Evolutionary conservation across 2,888 invertebrate genomes (phyloP).

Genomic region (Conus canariensis): DNA sequence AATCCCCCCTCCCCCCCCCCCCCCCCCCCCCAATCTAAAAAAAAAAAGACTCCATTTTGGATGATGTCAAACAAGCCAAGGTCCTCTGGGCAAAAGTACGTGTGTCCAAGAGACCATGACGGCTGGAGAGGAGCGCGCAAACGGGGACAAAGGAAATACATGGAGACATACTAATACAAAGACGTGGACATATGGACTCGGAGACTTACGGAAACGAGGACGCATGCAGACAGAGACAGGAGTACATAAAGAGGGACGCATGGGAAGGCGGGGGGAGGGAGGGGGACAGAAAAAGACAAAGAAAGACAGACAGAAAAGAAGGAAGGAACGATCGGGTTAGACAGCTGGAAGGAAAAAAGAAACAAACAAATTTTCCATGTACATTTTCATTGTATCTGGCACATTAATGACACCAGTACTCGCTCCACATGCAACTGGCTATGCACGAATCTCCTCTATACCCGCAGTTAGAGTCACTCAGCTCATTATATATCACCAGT

Average conservation of each 20-base stretch:
- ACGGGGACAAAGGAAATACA: neutral
- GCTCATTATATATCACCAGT: too few species aligned
- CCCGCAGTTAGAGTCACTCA: too few species aligned
- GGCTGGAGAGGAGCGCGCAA: too few species aligned
- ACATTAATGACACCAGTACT: too few species aligned
- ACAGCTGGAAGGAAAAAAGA: too few species aligned
- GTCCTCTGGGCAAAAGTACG: neutral
- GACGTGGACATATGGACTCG: too few species aligned
- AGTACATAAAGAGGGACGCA: neutral
- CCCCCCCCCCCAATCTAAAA: too few species aligned
- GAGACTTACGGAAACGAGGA: neutral
- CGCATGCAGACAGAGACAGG: neutral
- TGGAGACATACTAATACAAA: neutral
- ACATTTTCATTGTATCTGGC: too few species aligned
- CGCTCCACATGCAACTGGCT: too few species aligned
- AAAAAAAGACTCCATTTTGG: neutral
- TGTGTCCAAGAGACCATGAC: neutral
- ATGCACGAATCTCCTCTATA: too few species aligned
- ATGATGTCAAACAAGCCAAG: neutral
- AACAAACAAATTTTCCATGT: too few species aligned
- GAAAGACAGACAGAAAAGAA: neutral
- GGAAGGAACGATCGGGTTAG: neutral
- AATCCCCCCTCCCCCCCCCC: too few species aligned
- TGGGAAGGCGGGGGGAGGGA: neutral
- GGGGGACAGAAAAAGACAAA: neutral